Conservation (phyloP, 2,113 vertebrate genomes). For the Natator depressus region DNA sequence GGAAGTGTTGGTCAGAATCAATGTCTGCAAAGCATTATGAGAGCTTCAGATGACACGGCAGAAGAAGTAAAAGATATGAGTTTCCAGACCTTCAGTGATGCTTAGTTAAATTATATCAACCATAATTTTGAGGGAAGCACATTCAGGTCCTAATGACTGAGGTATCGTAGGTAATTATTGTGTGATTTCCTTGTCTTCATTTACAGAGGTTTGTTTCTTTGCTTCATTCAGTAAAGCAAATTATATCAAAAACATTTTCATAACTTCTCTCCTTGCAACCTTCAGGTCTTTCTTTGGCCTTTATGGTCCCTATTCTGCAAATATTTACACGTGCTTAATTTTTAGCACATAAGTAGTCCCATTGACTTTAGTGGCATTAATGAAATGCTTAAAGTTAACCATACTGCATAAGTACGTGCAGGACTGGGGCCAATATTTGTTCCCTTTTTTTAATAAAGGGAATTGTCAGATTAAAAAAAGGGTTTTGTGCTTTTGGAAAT, state of each 20-base stretch:
- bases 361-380: background rate
- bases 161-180: constrained; percentile 46
- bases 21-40: constrained; percentile 37
- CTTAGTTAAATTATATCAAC: constrained; percentile 65
- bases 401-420: background rate
- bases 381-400: background rate
- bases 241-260: background rate
- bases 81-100: constrained; percentile 50
- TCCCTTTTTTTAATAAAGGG: background rate
- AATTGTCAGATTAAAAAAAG: accelerated
- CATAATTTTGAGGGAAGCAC: constrained; percentile 40
- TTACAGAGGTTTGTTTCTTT: constrained; percentile 47
- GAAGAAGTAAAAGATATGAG: background rate
- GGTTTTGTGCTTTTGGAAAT: background rate
- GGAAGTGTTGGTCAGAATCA: constrained; percentile 57
- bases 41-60: background rate
- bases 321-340: background rate
- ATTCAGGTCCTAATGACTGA: constrained; percentile 35
- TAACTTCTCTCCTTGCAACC: background rate
- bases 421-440: background rate
- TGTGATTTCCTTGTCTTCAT: constrained; percentile 43
- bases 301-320: accelerated
- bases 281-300: background rate
- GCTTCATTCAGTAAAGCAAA: background rate
- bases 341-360: background rate